Evolutionary conservation across 2,888 invertebrate genomes (phyloP).

Genomic region (Galeruca laticollis): DNA sequence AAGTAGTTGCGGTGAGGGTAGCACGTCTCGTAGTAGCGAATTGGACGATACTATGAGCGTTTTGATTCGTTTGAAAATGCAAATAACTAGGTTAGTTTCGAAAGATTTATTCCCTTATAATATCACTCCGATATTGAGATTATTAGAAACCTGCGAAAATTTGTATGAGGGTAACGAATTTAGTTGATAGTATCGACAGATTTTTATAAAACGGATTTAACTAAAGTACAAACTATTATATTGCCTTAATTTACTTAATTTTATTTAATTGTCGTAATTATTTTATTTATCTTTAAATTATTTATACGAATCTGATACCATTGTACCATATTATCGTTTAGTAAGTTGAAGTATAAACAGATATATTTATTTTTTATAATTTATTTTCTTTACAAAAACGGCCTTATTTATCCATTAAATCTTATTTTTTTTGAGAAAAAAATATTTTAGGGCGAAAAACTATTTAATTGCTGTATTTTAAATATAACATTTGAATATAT

Average conservation of each 20-base stretch:
- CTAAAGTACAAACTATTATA: slow-evolving; percentile 36
- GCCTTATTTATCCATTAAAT: no score
- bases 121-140: slow-evolving; percentile 86
- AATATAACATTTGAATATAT: no score
- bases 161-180: slow-evolving; percentile 87
- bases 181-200: slow-evolving; percentile 69
- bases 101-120: slow-evolving; percentile 90
- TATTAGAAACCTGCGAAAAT: slow-evolving; percentile 86
- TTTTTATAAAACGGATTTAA: slow-evolving; percentile 2
- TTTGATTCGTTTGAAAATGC: slow-evolving; percentile 80
- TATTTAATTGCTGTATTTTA: no score
- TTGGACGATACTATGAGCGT: slow-evolving; percentile 88
- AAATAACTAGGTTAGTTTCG: slow-evolving; percentile 85
- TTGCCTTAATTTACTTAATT: slow-evolving; percentile 33
- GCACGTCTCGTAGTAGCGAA: slow-evolving; percentile 67
- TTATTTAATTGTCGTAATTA: neutral
- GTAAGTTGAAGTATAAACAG: no score
- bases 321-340: neutral
- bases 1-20: slow-evolving; percentile 76
- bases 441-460: no score
- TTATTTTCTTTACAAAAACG: neutral
- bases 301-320: neutral
- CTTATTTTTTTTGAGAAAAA: no score
- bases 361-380: no score
- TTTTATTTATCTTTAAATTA: neutral